These are phyloP conservation scores for Julus scandinavius DNA, from an alignment of 2,888 invertebrate species.

Conservation along the genomic window DNA sequence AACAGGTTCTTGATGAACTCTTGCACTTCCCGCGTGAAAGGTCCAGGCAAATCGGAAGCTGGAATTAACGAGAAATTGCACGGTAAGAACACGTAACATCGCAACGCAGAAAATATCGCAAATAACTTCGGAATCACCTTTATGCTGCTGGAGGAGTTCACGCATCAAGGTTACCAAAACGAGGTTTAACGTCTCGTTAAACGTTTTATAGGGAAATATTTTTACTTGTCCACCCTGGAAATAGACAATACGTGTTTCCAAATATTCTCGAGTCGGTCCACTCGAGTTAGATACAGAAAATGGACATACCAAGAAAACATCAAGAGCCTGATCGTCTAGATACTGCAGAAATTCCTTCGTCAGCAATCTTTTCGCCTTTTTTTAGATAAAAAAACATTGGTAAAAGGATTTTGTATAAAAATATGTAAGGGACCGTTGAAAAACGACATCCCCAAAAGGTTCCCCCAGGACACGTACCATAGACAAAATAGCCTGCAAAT, in stretches of 20 bases:
- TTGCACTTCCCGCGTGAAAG: slow-evolving; percentile 92
- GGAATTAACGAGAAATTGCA: neutral
- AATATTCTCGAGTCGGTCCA: too few species aligned
- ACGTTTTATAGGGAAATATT: slow-evolving; percentile 91
- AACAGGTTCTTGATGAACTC: slow-evolving; percentile 91
- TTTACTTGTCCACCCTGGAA: slow-evolving; percentile 69
- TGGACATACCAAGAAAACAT: slow-evolving; percentile 73
- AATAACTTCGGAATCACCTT: slow-evolving; percentile 65
- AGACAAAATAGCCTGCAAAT: slow-evolving; percentile 64
- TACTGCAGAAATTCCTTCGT: slow-evolving; percentile 84
- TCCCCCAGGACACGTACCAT: slow-evolving; percentile 62
- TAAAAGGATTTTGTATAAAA: slow-evolving; percentile 3
- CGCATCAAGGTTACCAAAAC: slow-evolving; percentile 91
- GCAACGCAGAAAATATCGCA: neutral
- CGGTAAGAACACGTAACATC: neutral
- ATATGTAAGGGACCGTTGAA: too few species aligned
- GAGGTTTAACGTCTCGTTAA: slow-evolving; percentile 93
- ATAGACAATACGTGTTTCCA: too few species aligned
- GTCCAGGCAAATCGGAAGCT: slow-evolving; percentile 78
- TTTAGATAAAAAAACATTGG: neutral
- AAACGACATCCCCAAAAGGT: too few species aligned
- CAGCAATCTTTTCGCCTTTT: slow-evolving; percentile 82
- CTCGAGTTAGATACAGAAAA: neutral
- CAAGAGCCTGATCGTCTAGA: slow-evolving; percentile 85
- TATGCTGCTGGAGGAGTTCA: slow-evolving; percentile 89